phyloP scores from a whole-genome alignment of 2,797 vertebrate species.

The Brachymystax lenok region DNA sequence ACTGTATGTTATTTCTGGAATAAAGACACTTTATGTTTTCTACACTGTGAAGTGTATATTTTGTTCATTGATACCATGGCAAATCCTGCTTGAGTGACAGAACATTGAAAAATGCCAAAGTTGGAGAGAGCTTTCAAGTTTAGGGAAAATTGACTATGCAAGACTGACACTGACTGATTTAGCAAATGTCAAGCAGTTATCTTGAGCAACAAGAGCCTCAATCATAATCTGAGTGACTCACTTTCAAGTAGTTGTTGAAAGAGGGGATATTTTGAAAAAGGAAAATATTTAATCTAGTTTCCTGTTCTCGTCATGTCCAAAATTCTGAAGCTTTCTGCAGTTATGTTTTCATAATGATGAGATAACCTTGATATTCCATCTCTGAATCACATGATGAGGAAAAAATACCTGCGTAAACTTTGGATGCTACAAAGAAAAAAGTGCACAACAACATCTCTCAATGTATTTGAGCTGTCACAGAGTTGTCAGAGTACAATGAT shows the following conservation, averaged over 20 bases:
- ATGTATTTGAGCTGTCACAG: conserved; percentile 84
- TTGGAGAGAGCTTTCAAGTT: conserved; percentile 75
- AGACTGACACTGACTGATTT: conserved; percentile 81
- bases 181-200: conserved; percentile 82
- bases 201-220: conserved; percentile 80
- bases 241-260: conserved; percentile 82
- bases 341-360: conserved; percentile 76
- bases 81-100: conserved; percentile 77
- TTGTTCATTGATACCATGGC: conserved; percentile 69
- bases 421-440: conserved; percentile 65
- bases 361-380: conserved; percentile 78
- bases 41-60: not conserved
- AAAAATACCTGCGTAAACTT: conserved; percentile 69
- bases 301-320: conserved; percentile 65
- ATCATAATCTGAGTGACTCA: conserved; percentile 78
- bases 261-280: conserved; percentile 65
- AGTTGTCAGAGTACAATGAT: conserved; percentile 83
- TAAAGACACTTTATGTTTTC: conserved; percentile 37
- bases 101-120: conserved; percentile 76
- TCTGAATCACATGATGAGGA: conserved; percentile 62
- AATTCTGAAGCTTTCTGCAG: conserved; percentile 71
- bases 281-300: conserved; percentile 73
- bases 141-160: conserved; percentile 74
- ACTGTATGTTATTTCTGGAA: conserved; percentile 60
- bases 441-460: conserved; percentile 71